Evolutionary conservation across 2,888 invertebrate genomes (phyloP), one percentile per base, ranked within the genome.

Genomic region (Ferrisia virgata): DNA sequence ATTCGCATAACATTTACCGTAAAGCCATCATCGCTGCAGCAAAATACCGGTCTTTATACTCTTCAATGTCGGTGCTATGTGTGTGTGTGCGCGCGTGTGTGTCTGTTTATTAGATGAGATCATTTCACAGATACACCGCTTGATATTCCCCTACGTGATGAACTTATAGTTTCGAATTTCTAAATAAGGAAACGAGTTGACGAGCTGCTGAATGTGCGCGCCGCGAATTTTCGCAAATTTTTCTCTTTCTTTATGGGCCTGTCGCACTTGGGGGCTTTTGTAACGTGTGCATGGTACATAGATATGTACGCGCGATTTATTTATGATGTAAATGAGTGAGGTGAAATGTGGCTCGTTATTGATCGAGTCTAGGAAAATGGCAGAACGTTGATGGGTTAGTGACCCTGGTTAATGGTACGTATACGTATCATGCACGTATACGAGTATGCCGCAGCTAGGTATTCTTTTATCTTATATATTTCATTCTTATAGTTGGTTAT

Each of bases 101-200:
- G n/a, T n/a, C n/a, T n/a, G n/a, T n/a, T n/a, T n/a, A 18, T 47
- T 25, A 18, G 31, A 72, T 33, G 72, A 72, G 72, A 72, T 31
- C 33, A 72, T 28, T n/a, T 33, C 72, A 33, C 13, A 18, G 72
- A 72, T 72, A 72, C 31, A n/a, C 72, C 33, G 72, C n/a, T 8
- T 72, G n/a, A 15, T 15, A 33, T 72, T 33, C 8, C 72, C 72
- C 72, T 31, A 36, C 33, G 28, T 18, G 36, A 72, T 36, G 36
- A 9, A 18, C 15, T 33, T 33, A n/a, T n/a, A 72, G 72, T 72
- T 72, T 72, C 72, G 33, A 72, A 72, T 72, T 72, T 72, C 72
- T 72, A 72, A 72, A 72, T 72, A 72, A 72, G 72, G 72, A 72
- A 72, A 72, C 72, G 36, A 64, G 58, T 64, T 28, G 22, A 64